Base-by-base conservation (phyloP, 2,888 invertebrate genomes). In the Drosophila bunnanda region DNA sequence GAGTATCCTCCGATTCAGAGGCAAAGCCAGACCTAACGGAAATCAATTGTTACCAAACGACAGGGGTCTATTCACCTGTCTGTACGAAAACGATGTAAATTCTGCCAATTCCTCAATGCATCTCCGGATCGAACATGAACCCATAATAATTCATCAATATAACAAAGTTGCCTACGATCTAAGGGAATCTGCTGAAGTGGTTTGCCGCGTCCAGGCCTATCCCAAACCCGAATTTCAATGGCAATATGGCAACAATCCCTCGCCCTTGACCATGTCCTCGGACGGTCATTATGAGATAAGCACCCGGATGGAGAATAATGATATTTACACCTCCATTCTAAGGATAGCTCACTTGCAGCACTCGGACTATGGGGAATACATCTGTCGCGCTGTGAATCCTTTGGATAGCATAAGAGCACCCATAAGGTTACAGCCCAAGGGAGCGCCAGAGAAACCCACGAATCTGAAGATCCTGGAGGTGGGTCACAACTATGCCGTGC, bases 151-250 rank as follows among this genome's bases (percentile, higher is more conserved):
- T 34, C 96, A 96, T 90, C 96, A 96, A 86, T 96, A 97, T 91
- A 96, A 95, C 87, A 97, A 97, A 92, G 98, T 98, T 0, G 98
- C 98, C 2, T 97, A 95, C 91, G 97, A 97, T 91, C 90, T 96
- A 7, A 94, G 95, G 76, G 97, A 98, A 92, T 95, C 95, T 0
- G 98, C 97, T 0, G 96, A 97, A 91, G 96, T 98, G 20, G 94
- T 95, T 1, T 98, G 98, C 91, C 95, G 96, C 88, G 97, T 98
- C 15, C 97, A 97, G 90, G 97, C 98, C 0, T 98, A 97, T 92
- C 98, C 98, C 0, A 96, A 97, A 88, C 98, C 98, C 0, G 97
- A 97, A 90, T 97, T 98, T 91, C 97, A 97, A 88, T 98, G 98
- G 98, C 96, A 95, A 89, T 97, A 95, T 89, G 96, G 95, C 34